Conservation (phyloP, 2,888 invertebrate genomes). For the Rambutsinella grinnellia region DNA sequence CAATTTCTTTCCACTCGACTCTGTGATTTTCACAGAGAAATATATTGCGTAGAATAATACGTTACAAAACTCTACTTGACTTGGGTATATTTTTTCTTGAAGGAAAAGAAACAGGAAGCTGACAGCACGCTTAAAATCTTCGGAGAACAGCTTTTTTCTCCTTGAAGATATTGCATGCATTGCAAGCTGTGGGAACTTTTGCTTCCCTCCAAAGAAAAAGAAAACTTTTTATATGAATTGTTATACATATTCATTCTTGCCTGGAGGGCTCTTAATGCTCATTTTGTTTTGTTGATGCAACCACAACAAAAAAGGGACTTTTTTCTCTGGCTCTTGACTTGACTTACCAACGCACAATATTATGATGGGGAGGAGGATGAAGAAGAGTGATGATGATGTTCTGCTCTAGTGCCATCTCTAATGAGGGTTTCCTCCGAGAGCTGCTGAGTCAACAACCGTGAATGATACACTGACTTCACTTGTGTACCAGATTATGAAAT, state of each 20-base stretch:
- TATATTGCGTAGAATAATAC: neutral
- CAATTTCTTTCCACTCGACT: neutral
- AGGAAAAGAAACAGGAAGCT: neutral
- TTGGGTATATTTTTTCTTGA: neutral
- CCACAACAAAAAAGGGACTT: neutral
- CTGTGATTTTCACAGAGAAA: too few relatives aligned
- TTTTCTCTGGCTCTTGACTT: neutral
- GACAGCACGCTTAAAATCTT: neutral
- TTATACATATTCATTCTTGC: neutral
- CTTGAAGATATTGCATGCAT: neutral
- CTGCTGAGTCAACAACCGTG: slow-evolving; percentile 15
- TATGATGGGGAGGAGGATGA: slow-evolving; percentile 5
- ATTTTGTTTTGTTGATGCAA: neutral
- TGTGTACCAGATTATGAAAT: neutral
- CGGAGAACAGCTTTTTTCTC: neutral
- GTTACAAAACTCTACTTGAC: neutral
- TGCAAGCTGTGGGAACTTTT: neutral
- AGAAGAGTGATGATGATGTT: slow-evolving; percentile 18
- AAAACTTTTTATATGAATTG: too few relatives aligned
- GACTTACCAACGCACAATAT: neutral
- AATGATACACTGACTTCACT: neutral
- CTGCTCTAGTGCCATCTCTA: slow-evolving; percentile 53
- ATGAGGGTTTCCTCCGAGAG: slow-evolving; percentile 36
- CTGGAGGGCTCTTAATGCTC: neutral
- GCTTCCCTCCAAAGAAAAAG: too few relatives aligned